Base-by-base conservation (phyloP, 2,797 vertebrate genomes). In the Ceryle rudis region DNA sequence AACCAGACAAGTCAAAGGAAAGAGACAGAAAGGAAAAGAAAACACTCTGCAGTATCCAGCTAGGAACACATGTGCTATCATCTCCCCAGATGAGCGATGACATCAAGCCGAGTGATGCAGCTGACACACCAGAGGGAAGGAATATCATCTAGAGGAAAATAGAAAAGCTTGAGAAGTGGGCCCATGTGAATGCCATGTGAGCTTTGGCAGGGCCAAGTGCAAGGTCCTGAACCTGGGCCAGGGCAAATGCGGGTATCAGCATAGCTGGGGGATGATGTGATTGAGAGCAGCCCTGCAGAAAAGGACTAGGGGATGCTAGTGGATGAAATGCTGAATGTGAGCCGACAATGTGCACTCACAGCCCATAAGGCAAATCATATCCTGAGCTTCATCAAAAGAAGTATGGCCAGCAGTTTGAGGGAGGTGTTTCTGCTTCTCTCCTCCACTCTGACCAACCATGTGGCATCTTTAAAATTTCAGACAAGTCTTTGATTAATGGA, bases 81-180 rank as follows among this genome's bases (percentile, higher is more conserved):
- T 42, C 4, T 6, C 18, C 7, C 42, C 4, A 35, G 6, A 47
- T 46, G 0, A 39, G 1, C 15, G 2, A 33, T 35, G 21, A 35
- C n/a, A 58, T 15, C n/a, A 58, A 35, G 14, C 55, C 14, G 14
- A 33, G 55, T 35, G n/a, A 23, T 14, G 55, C n/a, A 58, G n/a
- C 21, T 58, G n/a, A 58, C 33, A 58, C 8, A n/a, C n/a, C n/a
- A 58, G 55, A 58, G n/a, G 55, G 21, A 58, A 33, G n/a, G 21
- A n/a, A 58, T 58, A 8, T n/a, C 55, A 57, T 22, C n/a, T n/a
- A 35, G n/a, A 35, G n/a, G n/a, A 9, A 35, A 13, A 22, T 15
- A 23, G 21, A 55, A 11, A n/a, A 55, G 21, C 14, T 58, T 58
- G 55, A 33, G 21, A 35, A 58, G 21, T 23, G 55, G 55, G n/a